Conservation (phyloP, 2,113 vertebrate species). For the Gymnogyps californianus region DNA sequence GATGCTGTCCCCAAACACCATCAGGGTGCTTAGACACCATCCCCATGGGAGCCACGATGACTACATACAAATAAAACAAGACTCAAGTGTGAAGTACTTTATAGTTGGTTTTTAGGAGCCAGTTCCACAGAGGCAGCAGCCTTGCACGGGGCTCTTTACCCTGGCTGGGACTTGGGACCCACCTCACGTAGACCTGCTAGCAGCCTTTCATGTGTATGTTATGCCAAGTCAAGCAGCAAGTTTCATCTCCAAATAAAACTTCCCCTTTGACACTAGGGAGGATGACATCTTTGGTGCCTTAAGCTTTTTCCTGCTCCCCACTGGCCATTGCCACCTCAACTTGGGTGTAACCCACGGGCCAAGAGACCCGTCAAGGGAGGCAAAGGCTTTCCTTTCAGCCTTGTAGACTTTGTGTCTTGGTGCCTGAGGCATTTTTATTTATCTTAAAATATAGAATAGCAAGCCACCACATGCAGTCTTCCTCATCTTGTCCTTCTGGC, state of each 20-base stretch:
- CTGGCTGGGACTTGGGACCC: background rate
- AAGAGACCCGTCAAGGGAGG: background rate
- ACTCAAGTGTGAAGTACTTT: background rate
- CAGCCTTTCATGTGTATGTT: background rate
- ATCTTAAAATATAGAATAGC: background rate
- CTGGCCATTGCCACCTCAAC: background rate
- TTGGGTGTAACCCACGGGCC: background rate
- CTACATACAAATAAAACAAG: background rate
- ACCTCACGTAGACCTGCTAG: background rate
- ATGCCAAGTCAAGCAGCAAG: background rate
- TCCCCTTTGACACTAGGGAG: background rate
- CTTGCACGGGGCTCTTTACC: rapidly evolving
- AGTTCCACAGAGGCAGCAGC: background rate
- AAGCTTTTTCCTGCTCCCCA: background rate
- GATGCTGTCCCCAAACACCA: background rate
- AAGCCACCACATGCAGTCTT: background rate
- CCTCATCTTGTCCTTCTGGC: background rate
- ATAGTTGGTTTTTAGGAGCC: background rate
- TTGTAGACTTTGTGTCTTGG: background rate
- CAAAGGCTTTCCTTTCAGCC: background rate
- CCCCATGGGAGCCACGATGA: background rate
- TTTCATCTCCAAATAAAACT: background rate
- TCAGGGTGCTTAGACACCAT: background rate
- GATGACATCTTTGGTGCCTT: background rate
- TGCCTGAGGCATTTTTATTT: background rate